Evolutionary conservation across 2,888 invertebrate genomes (phyloP).

Genomic region (Leptarthrus brevirostris): DNA sequence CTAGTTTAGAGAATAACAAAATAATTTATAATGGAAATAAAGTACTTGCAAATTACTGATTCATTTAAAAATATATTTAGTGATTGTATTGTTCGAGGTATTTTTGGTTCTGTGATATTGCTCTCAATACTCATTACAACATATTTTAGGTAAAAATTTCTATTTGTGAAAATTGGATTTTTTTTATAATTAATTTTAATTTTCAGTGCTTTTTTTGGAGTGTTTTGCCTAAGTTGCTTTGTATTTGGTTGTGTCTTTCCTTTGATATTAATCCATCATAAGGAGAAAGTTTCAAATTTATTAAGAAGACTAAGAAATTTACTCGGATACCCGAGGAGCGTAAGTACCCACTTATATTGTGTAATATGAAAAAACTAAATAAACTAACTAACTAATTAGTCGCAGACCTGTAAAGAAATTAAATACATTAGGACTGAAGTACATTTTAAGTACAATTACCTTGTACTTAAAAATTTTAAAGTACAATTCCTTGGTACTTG

Average conservation of each 20-base stretch:
- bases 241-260: slow-evolving; percentile 51
- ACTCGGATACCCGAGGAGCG: slow-evolving; percentile 59
- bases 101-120: slow-evolving; percentile 40
- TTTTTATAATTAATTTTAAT: background rate
- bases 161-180: no score
- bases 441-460: no score
- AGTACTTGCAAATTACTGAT: slow-evolving; percentile 48
- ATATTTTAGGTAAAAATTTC: slow-evolving; percentile 39
- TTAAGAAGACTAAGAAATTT: no score
- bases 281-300: no score
- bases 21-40: slow-evolving; percentile 40
- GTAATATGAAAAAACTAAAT: no score
- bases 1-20: background rate
- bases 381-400: no score
- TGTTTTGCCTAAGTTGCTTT: slow-evolving; percentile 50
- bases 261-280: slow-evolving; percentile 51
- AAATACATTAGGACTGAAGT: no score
- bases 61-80: slow-evolving; percentile 34
- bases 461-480: no score
- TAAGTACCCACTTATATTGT: no score
- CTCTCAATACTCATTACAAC: slow-evolving; percentile 30
- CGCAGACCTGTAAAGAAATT: no score
- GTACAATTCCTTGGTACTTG: no score
- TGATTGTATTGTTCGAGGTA: slow-evolving; percentile 41
- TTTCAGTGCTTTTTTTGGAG: slow-evolving; percentile 51